These are phyloP conservation scores for Vombatus ursinus DNA, from an alignment of 2,113 vertebrate species.

Conservation along the genomic window DNA sequence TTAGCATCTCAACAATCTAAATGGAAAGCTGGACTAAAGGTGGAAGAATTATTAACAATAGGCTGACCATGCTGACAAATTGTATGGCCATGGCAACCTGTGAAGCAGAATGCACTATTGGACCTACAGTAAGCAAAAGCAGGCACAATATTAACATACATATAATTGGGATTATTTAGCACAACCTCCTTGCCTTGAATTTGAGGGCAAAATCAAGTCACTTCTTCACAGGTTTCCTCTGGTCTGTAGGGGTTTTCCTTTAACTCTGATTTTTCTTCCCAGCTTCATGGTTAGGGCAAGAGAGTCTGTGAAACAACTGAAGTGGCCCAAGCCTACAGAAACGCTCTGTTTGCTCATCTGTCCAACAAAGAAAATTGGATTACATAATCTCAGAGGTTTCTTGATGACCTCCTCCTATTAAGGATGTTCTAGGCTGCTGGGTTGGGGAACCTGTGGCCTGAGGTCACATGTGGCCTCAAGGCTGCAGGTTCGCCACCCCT, in stretches of 20 bases:
- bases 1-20: background rate
- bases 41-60: background rate
- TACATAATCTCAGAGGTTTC: background rate
- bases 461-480: no score
- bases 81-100: background rate
- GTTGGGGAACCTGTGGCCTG: no score
- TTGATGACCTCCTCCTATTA: background rate
- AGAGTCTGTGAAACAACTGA: background rate
- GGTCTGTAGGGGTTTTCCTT: background rate
- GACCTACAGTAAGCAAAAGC: background rate
- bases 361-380: background rate
- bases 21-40: background rate
- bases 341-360: background rate
- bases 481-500: no score
- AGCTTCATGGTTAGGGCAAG: background rate
- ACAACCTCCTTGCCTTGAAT: background rate
- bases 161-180: background rate
- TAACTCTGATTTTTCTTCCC: conserved; percentile 24
- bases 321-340: background rate
- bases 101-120: background rate
- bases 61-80: background rate
- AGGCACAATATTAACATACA: background rate
- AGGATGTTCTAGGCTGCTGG: background rate
- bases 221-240: background rate
- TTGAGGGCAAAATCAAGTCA: background rate